These are phyloP conservation scores for Mythimna vitellina DNA, from an alignment of 2,888 invertebrate species.

Conservation along the genomic window DNA sequence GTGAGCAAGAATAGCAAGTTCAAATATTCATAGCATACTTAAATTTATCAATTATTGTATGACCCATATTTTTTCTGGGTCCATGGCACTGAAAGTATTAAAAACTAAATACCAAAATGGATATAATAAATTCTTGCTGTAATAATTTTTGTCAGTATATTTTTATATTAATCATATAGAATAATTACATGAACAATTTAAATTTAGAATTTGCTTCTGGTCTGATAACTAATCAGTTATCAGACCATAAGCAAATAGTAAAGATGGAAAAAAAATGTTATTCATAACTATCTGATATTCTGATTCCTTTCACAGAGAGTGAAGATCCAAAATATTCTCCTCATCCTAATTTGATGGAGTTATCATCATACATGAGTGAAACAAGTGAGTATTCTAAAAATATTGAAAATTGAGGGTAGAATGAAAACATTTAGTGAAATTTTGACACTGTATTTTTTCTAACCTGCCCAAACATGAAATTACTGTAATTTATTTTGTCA, in stretches of 20 bases:
- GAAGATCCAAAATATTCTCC: constrained; percentile 85
- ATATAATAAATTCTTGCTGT: no score
- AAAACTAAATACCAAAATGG: no score
- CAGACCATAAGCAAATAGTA: no score
- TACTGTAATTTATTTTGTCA: constrained; percentile 14
- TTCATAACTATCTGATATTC: not conserved
- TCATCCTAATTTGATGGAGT: constrained; percentile 86
- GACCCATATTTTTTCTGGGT: no score
- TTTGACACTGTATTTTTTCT: constrained; percentile 16
- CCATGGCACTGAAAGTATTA: no score
- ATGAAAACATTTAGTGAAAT: not conserved
- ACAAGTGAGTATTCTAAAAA: constrained; percentile 79
- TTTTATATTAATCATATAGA: no score
- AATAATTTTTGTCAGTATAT: no score
- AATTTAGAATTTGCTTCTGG: no score
- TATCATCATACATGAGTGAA: constrained; percentile 88
- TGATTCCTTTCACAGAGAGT: constrained; percentile 75
- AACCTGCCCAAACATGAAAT: not conserved
- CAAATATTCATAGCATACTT: no score
- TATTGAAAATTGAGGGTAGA: constrained; percentile 43
- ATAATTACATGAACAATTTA: not conserved
- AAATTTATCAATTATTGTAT: no score
- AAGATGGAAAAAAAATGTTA: not conserved
- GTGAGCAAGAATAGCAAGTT: no score
- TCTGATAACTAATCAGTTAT: no score